A percentile compares a stretch with the other conserved stretches of the same genome.
Conservation (phyloP, 2,888 invertebrate species). For the Sclerodermus sp. region DNA sequence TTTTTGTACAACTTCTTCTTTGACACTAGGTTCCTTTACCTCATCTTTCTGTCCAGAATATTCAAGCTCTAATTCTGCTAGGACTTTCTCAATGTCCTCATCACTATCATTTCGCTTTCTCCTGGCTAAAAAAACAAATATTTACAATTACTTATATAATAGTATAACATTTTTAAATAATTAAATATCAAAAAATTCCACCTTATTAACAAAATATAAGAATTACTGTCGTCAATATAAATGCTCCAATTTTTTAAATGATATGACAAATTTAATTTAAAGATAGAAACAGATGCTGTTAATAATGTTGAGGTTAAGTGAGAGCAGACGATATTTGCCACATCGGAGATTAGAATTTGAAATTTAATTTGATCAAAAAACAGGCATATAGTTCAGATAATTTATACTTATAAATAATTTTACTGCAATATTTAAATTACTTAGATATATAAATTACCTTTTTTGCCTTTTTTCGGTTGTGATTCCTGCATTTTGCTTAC, state of each 20-base stretch:
- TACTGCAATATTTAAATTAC: neutral
- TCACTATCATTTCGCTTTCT: slow-evolving; percentile 77
- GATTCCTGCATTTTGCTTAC: slow-evolving; percentile 44
- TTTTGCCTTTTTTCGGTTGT: slow-evolving; percentile 72
- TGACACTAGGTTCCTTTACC: slow-evolving; percentile 26
- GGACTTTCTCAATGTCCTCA: slow-evolving; percentile 78
- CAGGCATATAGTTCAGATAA: neutral
- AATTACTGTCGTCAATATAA: neutral
- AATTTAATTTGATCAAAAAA: neutral
- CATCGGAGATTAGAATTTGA: neutral
- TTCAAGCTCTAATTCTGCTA: slow-evolving; percentile 82
- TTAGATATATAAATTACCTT: slow-evolving; percentile 50
- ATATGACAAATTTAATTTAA: neutral
- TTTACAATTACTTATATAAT: neutral
- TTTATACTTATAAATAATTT: neutral
- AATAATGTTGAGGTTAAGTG: slow-evolving; percentile 26
- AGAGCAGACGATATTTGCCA: slow-evolving; percentile 31
- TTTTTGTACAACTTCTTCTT: slow-evolving; percentile 20
- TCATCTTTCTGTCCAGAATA: slow-evolving; percentile 69
- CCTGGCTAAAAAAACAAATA: slow-evolving; percentile 48
- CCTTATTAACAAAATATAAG: neutral
- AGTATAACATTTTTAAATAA: neutral
- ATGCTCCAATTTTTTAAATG: neutral
- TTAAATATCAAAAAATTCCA: neutral
- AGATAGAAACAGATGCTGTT: neutral